Evolutionary conservation across 2,888 invertebrate genomes (phyloP).

Genomic region (Tribolium freemani): DNA sequence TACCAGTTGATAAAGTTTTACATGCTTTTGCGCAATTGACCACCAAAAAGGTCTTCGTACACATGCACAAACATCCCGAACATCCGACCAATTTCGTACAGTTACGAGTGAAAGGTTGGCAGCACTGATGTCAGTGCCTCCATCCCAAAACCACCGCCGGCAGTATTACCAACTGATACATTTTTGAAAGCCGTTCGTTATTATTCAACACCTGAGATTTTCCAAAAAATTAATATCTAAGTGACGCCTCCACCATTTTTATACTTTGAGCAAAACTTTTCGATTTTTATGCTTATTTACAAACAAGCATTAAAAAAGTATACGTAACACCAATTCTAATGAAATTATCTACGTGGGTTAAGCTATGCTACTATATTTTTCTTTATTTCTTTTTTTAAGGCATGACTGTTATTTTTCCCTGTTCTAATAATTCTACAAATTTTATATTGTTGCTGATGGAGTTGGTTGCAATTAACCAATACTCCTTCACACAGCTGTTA

Average conservation of each 20-base stretch:
- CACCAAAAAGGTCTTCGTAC: slow-evolving; percentile 23
- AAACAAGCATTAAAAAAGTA: too few relatives aligned
- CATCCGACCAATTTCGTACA: background rate
- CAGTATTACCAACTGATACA: background rate
- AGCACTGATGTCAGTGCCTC: background rate
- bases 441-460: background rate
- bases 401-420: background rate
- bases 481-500: background rate
- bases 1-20: slow-evolving; percentile 26
- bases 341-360: background rate
- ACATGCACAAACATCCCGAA: slow-evolving; percentile 9
- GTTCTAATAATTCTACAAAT: background rate
- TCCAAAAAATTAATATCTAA: too few relatives aligned
- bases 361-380: background rate
- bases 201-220: too few relatives aligned
- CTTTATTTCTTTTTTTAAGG: background rate
- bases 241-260: slow-evolving; percentile 14
- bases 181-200: too few relatives aligned
- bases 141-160: background rate
- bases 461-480: background rate
- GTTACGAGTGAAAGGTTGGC: slow-evolving; percentile 16
- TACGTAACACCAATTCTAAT: background rate
- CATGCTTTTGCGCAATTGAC: slow-evolving; percentile 26
- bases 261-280: too few relatives aligned
- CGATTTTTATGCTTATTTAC: too few relatives aligned